These are phyloP conservation scores for Strigops habroptila DNA, from an alignment of 2,113 vertebrate species.

Conservation along the genomic window DNA sequence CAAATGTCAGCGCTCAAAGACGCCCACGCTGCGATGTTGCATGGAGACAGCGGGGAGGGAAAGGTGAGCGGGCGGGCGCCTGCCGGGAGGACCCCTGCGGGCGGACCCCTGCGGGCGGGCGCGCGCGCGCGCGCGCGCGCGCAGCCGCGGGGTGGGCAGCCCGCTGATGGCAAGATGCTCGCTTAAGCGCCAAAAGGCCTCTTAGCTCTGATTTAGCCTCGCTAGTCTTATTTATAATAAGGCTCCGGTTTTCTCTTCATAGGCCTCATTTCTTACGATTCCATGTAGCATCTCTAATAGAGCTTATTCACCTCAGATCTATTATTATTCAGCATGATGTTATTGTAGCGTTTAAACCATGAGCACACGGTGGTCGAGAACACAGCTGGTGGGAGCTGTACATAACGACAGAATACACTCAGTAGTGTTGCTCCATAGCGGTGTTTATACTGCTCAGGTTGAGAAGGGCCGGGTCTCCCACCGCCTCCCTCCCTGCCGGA, in stretches of 20 bases:
- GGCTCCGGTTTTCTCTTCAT: not conserved
- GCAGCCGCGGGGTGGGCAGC: not conserved
- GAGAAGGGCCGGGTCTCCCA: not conserved
- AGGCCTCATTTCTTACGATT: not conserved
- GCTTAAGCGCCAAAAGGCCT: not conserved
- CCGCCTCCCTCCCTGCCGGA: not conserved
- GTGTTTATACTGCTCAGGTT: not conserved
- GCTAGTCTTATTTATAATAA: accelerated
- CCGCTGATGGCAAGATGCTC: not conserved
- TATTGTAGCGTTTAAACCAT: not conserved
- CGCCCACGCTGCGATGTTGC: conserved; percentile 52
- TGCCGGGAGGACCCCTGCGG: accelerated
- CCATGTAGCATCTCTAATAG: accelerated
- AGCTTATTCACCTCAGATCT: not conserved
- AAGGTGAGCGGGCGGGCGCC: not conserved
- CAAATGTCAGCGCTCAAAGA: not conserved
- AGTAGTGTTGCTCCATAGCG: accelerated
- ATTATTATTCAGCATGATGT: accelerated
- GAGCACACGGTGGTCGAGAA: not conserved
- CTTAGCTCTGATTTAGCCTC: accelerated
- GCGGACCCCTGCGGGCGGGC: not conserved
- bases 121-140: too few species aligned
- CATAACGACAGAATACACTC: not conserved
- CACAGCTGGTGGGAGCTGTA: accelerated
- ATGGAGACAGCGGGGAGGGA: not conserved